Evolutionary conservation across 2,113 vertebrate genomes (phyloP).

Genomic region (Cynocephalus volans): DNA sequence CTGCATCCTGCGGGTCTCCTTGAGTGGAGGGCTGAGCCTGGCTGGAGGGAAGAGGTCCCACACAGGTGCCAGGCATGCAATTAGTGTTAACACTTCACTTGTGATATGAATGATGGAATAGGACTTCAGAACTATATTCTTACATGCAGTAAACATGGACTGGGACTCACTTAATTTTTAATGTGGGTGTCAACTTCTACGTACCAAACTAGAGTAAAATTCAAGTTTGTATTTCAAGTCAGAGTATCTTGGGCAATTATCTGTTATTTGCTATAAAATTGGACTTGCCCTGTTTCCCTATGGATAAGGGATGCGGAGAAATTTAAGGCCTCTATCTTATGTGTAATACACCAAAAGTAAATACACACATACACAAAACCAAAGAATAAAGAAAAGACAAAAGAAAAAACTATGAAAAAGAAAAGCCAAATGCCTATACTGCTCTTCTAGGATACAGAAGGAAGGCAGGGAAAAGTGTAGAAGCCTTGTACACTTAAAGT

Average conservation of each 20-base stretch:
- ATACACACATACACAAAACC: neutral
- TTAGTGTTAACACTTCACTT: constrained; percentile 36
- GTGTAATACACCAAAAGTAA: neutral
- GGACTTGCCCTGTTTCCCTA: neutral
- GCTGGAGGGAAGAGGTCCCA: neutral
- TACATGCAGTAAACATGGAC: neutral
- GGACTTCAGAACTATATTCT: neutral
- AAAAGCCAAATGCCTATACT: neutral
- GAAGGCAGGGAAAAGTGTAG: neutral
- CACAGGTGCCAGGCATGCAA: neutral
- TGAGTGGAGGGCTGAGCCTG: neutral
- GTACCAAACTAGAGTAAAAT: constrained; percentile 15
- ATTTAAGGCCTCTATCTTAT: neutral
- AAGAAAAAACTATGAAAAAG: neutral
- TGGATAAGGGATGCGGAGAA: neutral
- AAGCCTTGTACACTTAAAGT: neutral
- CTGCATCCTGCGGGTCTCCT: neutral
- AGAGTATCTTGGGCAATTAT: neutral
- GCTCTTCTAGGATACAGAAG: neutral
- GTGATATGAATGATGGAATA: neutral
- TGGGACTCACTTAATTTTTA: constrained; percentile 40
- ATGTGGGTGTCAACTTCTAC: neutral
- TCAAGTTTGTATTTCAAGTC: constrained; percentile 22
- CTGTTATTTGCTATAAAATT: neutral
- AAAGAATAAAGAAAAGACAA: neutral